These are phyloP conservation scores for Notospermus geniculatus DNA, from an alignment of 1,140 invertebrate species.

Conservation along the genomic window DNA sequence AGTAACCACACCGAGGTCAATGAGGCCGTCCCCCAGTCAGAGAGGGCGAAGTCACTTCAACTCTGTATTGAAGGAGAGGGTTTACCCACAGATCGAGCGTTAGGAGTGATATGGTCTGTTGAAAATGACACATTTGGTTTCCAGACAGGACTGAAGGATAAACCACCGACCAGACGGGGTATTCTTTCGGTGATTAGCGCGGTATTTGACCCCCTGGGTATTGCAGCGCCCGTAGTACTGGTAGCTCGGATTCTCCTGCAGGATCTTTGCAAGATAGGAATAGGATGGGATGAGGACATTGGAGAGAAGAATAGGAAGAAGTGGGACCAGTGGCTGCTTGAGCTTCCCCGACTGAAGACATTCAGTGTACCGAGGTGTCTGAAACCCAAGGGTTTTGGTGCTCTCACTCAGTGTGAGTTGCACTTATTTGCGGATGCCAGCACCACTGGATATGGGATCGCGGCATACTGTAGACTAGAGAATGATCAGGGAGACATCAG, in stretches of 20 bases:
- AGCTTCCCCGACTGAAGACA: constrained; percentile 2
- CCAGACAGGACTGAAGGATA: too few species aligned
- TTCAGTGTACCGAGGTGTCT: constrained; percentile 15
- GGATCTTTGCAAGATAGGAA: constrained; percentile 5
- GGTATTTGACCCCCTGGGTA: constrained; percentile 20
- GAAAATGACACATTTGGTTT: constrained; percentile 15
- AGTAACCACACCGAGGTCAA: constrained; percentile 9
- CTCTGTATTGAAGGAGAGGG: neutral
- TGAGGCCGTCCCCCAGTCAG: constrained; percentile 11
- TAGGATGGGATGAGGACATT: constrained; percentile 21
- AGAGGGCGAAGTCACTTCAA: neutral
- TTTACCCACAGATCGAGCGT: constrained; percentile 1
- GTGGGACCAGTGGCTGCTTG: constrained; percentile 15
- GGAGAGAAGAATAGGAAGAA: neutral
- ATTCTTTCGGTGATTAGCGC: constrained; percentile 15
- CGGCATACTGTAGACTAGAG: neutral
- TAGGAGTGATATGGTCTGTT: constrained; percentile 8
- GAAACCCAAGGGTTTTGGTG: constrained; percentile 9
- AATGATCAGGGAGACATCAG: constrained; percentile 4
- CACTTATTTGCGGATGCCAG: constrained; percentile 19
- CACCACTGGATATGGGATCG: constrained; percentile 11
- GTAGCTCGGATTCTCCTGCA: constrained; percentile 14
- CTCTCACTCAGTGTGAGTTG: constrained; percentile 3
- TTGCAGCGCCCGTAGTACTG: constrained; percentile 15
- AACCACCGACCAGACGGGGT: constrained; percentile 1